A percentile compares a stretch with the other conserved stretches of the same genome.
These are phyloP conservation scores for Drosophila bunnanda DNA, from an alignment of 2,888 invertebrate genomes.

Conservation along the genomic window DNA sequence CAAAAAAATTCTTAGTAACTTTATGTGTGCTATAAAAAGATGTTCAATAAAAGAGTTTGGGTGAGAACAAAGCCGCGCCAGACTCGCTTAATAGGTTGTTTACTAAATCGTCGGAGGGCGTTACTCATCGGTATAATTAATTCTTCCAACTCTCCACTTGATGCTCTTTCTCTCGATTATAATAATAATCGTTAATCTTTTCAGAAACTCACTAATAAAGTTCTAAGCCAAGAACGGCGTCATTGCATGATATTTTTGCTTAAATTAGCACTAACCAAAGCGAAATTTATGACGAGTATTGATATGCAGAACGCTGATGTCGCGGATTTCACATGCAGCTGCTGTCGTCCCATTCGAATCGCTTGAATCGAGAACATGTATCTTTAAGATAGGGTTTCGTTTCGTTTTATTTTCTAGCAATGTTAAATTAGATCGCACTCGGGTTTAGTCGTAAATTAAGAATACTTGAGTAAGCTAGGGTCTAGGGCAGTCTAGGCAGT, in stretches of 20 bases:
- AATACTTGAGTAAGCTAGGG: conserved; percentile 53
- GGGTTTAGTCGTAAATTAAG: conserved; percentile 24
- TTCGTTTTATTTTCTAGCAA: conserved; percentile 48
- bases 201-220: conserved; percentile 14
- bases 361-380: conserved; percentile 9
- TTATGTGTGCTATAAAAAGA: conserved; percentile 10
- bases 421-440: conserved; percentile 43
- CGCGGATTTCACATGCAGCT: conserved; percentile 33
- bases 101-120: not conserved
- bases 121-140: conserved; percentile 25
- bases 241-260: conserved; percentile 8
- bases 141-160: not conserved
- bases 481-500: conserved; percentile 47
- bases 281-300: conserved; percentile 21
- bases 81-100: conserved; percentile 13
- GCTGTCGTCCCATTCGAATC: conserved; percentile 14
- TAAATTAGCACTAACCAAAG: conserved; percentile 37
- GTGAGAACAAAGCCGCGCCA: not conserved
- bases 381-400: conserved; percentile 17
- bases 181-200: conserved; percentile 20
- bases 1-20: not conserved
- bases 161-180: conserved; percentile 4
- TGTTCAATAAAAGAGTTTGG: not conserved
- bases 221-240: conserved; percentile 19
- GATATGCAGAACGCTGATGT: conserved; percentile 20